Percentiles rank a stretch among this genome's conserved stretches.
phyloP scores from a whole-genome alignment of 2,113 vertebrate genomes.

The Antigone vipio region DNA sequence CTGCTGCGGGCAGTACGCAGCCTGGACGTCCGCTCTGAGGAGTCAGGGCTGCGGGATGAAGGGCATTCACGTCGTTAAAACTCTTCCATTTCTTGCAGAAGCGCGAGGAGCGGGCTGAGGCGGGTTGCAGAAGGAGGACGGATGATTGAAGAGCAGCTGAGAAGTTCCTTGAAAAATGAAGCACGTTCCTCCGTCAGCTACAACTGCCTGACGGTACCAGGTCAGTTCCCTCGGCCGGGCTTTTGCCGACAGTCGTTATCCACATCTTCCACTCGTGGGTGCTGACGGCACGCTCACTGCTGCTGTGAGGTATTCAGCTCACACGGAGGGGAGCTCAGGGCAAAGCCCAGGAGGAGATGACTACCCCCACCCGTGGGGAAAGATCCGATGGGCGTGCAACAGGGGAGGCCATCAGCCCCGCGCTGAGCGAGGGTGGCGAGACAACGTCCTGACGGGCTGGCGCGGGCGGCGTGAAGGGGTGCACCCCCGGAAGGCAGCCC shows the following conservation, averaged over 20 bases:
- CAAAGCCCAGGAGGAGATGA: not conserved
- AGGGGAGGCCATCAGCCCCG: not conserved
- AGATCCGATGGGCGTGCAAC: not conserved
- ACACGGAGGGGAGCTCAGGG: not conserved
- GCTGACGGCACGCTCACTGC: not conserved
- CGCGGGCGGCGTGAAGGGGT: too few species aligned
- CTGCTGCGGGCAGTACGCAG: not conserved
- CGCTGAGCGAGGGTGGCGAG: fast-evolving
- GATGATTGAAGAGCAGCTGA: not conserved
- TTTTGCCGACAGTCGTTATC: not conserved
- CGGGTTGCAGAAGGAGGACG: not conserved
- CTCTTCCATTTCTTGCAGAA: not conserved
- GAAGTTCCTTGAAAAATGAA: not conserved
- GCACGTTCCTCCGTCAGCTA: not conserved
- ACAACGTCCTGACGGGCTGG: fast-evolving
- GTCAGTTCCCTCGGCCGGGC: not conserved
- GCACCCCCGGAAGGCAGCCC: not conserved
- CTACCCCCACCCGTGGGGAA: not conserved
- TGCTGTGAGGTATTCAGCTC: not conserved
- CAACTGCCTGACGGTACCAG: not conserved
- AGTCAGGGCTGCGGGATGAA: not conserved
- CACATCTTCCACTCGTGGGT: not conserved
- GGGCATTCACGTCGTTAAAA: not conserved
- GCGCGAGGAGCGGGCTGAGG: not conserved
- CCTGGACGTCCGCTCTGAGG: not conserved